Evolutionary conservation across 2,797 vertebrate genomes (phyloP).

Genomic region (Falco naumanni): DNA sequence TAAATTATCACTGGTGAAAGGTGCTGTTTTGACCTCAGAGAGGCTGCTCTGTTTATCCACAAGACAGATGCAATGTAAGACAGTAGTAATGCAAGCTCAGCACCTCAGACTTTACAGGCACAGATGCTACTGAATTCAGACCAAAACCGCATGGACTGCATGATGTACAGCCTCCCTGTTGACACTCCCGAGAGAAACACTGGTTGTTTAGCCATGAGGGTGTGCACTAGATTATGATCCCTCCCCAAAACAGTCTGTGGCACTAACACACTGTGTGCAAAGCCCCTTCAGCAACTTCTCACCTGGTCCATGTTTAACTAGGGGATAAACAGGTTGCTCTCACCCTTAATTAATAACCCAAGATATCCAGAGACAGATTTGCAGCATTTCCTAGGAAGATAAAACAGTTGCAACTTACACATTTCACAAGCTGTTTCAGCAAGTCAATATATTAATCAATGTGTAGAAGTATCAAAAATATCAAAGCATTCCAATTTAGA

Average conservation of each 20-base stretch:
- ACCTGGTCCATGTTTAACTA: not conserved
- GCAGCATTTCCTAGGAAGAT: not conserved
- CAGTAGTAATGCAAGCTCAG: slow-evolving; percentile 30
- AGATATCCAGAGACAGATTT: not conserved
- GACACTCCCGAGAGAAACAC: not conserved
- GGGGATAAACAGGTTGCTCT: not conserved
- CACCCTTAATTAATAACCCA: not conserved
- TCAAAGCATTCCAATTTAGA: not conserved
- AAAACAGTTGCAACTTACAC: not conserved
- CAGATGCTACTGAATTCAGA: slow-evolving; percentile 15
- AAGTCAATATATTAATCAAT: slow-evolving; percentile 4
- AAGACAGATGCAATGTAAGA: slow-evolving; percentile 22
- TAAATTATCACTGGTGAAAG: slow-evolving; percentile 47
- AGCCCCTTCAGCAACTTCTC: not conserved
- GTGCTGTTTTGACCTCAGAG: slow-evolving; percentile 14
- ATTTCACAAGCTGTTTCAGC: not conserved
- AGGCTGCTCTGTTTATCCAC: slow-evolving; percentile 23
- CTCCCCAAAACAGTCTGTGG: not conserved
- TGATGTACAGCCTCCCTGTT: not conserved
- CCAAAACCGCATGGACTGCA: rapidly evolving
- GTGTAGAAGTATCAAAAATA: not conserved
- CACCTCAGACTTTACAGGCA: not conserved
- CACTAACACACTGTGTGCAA: not conserved
- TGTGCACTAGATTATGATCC: not conserved
- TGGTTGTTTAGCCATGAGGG: not conserved